Base-by-base conservation (phyloP, 2,797 vertebrate genomes). In the Ispidina picta region DNA sequence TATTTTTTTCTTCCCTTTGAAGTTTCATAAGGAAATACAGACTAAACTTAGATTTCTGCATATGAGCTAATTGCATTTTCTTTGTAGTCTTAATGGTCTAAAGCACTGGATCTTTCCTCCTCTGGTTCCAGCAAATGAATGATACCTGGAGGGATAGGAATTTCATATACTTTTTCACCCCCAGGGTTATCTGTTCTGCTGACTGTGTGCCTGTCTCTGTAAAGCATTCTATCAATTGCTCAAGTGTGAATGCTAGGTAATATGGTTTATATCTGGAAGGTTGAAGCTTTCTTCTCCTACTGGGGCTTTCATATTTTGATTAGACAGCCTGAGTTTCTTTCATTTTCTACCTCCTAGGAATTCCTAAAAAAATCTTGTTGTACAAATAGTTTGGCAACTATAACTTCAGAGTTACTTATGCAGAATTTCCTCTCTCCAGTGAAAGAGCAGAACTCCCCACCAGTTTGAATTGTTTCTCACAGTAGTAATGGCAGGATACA, bases 201-300 rank as follows among this genome's bases (percentile, higher is more conserved):
- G 92, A 89, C 89, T 95, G 80, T 60, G 49, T 79, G 68, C 33
- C 83, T 83, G 71, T 92, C 73, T 89, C 64, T 94, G 80, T 86
- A 81, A 92, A 81, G 60, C 37, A 46, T 95, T 89, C 80, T 68
- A 59, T 89, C 92, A 95, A 54, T 79, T 93, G 89, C 71, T 93
- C 87, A 86, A 92, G 91, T 94, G 89, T 89, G 93, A 94, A 82
- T 95, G 92, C 60, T 81, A 20, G 79, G 71, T 79, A 95, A 92
- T 95, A 93, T 86, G 60, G 82, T 95, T 94, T 89, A 68, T 94
- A 76, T 94, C 87, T 96, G 89, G 80, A 78, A 95, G 77, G 85
- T 22, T 94, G 87, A 92, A 93, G 56, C 56, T 91, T 93, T 86
- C 70, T 94, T 92, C 76, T 90, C 55, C 94, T 91, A 68, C 49